Evolutionary conservation across 2,113 vertebrate species (phyloP).

Genomic region (Ictidomys tridecemlineatus): DNA sequence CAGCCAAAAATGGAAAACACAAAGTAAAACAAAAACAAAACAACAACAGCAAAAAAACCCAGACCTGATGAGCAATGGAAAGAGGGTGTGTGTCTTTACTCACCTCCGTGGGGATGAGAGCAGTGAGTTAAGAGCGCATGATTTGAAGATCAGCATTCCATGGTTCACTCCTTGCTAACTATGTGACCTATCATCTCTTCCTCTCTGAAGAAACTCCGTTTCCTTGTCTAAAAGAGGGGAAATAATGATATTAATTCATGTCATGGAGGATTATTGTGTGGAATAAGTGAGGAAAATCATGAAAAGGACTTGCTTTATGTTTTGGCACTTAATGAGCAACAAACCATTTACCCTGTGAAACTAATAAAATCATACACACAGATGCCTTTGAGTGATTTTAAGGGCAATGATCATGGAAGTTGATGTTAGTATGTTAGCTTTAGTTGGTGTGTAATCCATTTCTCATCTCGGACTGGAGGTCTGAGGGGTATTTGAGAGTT

Average conservation of each 20-base stretch:
- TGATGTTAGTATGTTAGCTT: not conserved
- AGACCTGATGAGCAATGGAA: not conserved
- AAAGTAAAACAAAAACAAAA: no score
- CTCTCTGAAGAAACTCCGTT: not conserved
- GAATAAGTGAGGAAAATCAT: not conserved
- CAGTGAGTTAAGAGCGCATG: fast-evolving
- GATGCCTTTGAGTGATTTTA: not conserved
- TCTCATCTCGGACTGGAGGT: not conserved
- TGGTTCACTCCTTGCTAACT: not conserved
- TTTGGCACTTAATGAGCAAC: not conserved
- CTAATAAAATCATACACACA: not conserved
- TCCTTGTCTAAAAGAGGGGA: not conserved
- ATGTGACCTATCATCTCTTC: not conserved
- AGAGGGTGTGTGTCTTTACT: not conserved
- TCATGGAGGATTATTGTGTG: not conserved
- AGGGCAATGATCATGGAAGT: not conserved
- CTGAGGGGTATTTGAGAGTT: not conserved
- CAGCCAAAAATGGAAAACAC: not conserved
- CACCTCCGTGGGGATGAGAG: not conserved
- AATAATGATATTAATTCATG: not conserved
- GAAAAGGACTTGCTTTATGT: not conserved
- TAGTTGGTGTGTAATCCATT: not conserved
- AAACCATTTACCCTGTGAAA: not conserved
- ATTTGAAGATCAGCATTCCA: not conserved
- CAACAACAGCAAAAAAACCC: no score